These are phyloP conservation scores for Coluber constrictor DNA, from an alignment of 2,797 vertebrate species.

Conservation along the genomic window DNA sequence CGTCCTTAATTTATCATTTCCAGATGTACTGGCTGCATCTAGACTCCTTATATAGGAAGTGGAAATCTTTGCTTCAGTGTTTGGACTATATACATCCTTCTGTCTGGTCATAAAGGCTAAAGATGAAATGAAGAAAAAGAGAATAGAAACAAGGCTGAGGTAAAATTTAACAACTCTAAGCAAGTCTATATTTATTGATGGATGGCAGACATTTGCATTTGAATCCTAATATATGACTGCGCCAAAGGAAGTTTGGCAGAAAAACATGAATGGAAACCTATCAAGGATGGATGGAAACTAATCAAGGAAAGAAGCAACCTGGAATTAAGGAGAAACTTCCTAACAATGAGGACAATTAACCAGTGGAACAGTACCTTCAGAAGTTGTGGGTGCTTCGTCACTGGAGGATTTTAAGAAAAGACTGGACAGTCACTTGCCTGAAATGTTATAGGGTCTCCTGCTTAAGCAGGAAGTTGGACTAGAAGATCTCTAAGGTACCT, in stretches of 20 bases:
- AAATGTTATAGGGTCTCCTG: background rate
- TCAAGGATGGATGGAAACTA: background rate
- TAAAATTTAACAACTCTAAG: background rate
- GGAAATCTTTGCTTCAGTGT: conserved; percentile 15
- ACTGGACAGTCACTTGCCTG: background rate
- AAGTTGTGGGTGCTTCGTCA: background rate
- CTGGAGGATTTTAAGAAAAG: background rate
- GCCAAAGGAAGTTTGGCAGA: background rate
- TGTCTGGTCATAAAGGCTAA: conserved; percentile 49
- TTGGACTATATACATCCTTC: conserved; percentile 3
- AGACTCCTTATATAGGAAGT: background rate
- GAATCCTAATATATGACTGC: background rate
- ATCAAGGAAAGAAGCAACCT: background rate
- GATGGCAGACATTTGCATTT: background rate
- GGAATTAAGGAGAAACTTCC: background rate
- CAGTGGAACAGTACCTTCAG: background rate
- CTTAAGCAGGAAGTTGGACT: background rate
- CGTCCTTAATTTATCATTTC: background rate
- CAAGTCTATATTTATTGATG: background rate
- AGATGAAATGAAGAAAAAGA: conserved; percentile 31
- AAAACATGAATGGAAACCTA: background rate
- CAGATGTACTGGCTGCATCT: background rate
- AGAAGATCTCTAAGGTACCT: background rate
- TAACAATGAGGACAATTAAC: background rate
- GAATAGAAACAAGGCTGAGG: background rate